phyloP scores from a whole-genome alignment of 2,113 vertebrate genomes.

The Strigops habroptila region DNA sequence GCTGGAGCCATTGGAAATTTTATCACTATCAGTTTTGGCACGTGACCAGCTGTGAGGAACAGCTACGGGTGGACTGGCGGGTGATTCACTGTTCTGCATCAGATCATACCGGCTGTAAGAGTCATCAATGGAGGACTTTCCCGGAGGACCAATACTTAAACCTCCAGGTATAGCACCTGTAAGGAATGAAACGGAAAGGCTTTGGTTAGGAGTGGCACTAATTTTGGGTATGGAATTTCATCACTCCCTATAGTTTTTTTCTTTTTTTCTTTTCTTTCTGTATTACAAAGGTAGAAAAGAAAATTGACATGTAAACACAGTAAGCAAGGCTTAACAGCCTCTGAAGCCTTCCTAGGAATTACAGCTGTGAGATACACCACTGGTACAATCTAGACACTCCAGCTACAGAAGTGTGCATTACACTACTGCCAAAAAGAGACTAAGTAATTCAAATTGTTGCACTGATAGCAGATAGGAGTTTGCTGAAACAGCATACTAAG shows the following conservation, averaged over 20 bases:
- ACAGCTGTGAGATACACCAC: not conserved
- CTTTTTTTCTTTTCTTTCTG: not conserved
- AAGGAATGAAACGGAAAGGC: not conserved
- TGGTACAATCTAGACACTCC: not conserved
- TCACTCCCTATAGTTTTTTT: not conserved
- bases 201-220: not conserved
- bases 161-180: conserved; percentile 92
- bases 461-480: not conserved
- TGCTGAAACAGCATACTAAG: not conserved
- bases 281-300: not conserved
- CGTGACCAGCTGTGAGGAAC: conserved; percentile 95
- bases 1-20: conserved; percentile 95
- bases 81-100: conserved; percentile 89
- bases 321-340: not conserved
- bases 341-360: not conserved
- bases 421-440: not conserved
- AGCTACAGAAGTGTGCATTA: not conserved
- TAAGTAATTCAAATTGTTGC: not conserved
- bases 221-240: not conserved
- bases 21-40: conserved; percentile 92
- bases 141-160: conserved; percentile 85
- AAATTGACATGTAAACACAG: not conserved
- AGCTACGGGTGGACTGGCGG: conserved; percentile 88
- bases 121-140: conserved; percentile 92
- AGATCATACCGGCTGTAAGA: conserved; percentile 94